These are phyloP conservation scores for Drosophila anomelani DNA, from an alignment of 2,888 invertebrate genomes.

Conservation along the genomic window DNA sequence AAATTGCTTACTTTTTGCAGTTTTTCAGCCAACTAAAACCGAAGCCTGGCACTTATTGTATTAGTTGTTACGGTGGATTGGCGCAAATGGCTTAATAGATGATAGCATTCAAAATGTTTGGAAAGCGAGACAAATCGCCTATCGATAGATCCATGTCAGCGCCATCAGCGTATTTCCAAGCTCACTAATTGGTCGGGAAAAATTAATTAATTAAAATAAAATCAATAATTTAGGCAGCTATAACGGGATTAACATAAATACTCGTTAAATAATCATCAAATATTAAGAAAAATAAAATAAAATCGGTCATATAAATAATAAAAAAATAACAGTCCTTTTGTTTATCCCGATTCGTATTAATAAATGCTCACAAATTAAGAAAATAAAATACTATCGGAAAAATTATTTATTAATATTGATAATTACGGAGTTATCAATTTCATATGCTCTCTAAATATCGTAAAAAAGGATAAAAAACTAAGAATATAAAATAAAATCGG, in stretches of 20 bases:
- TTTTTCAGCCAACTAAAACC: conserved; percentile 9
- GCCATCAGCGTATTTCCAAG: not conserved
- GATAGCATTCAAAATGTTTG: conserved; percentile 38
- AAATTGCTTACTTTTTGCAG: conserved; percentile 39
- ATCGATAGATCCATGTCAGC: conserved; percentile 21
- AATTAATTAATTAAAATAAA: not conserved
- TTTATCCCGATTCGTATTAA: too few species aligned
- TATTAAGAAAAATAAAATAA: not conserved
- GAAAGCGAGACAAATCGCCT: conserved; percentile 32
- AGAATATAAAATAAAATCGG: not conserved
- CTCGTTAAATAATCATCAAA: not conserved
- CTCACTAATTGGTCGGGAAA: not conserved
- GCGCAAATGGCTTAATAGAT: conserved; percentile 66
- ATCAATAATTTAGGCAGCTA: not conserved
- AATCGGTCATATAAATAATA: not conserved
- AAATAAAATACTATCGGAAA: not conserved
- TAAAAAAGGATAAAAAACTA: not conserved
- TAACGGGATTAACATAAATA: not conserved
- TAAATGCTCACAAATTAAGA: not conserved
- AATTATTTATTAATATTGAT: not conserved
- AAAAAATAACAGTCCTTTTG: too few species aligned
- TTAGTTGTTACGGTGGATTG: conserved; percentile 17
- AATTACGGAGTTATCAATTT: not conserved
- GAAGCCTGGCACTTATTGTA: conserved; percentile 1
- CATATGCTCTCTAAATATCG: not conserved